Evolutionary conservation across 2,888 invertebrate genomes (phyloP).

Genomic region (Peribatodes rhomboidaria): DNA sequence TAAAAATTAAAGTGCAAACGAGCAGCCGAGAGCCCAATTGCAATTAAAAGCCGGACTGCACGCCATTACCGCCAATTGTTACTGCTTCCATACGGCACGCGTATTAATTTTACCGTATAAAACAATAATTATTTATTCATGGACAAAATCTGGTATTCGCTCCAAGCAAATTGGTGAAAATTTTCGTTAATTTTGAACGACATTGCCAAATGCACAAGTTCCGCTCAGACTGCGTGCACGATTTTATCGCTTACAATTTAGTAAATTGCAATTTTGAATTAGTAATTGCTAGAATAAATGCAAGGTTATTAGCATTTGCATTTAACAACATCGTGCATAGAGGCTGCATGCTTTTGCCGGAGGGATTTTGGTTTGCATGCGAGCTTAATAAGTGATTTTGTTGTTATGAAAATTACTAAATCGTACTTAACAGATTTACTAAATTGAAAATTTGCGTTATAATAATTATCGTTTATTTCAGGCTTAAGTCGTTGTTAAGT

Average conservation of each 20-base stretch:
- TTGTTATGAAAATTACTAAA: neutral
- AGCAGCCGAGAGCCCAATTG: slow-evolving; percentile 24
- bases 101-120: slow-evolving; percentile 31
- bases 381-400: neutral
- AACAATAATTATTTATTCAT: slow-evolving; percentile 37
- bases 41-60: slow-evolving; percentile 34
- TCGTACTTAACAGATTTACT: neutral
- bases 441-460: neutral
- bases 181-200: slow-evolving; percentile 14
- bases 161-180: slow-evolving; percentile 16
- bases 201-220: slow-evolving; percentile 6
- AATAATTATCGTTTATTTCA: neutral
- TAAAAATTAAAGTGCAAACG: slow-evolving; percentile 33
- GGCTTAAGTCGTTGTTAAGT: too few relatives aligned
- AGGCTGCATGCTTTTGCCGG: neutral
- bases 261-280: slow-evolving; percentile 9
- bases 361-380: slow-evolving; percentile 4
- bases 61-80: slow-evolving; percentile 33
- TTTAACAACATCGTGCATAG: slow-evolving; percentile 5
- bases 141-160: slow-evolving; percentile 25
- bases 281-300: slow-evolving; percentile 15
- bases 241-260: slow-evolving; percentile 6
- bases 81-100: slow-evolving; percentile 21
- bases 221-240: neutral
- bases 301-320: slow-evolving; percentile 17